A percentile compares a stretch with the other conserved stretches of the same genome.
Conservation (phyloP, 2,797 vertebrate genomes). For the Pogoniulus pusillus region DNA sequence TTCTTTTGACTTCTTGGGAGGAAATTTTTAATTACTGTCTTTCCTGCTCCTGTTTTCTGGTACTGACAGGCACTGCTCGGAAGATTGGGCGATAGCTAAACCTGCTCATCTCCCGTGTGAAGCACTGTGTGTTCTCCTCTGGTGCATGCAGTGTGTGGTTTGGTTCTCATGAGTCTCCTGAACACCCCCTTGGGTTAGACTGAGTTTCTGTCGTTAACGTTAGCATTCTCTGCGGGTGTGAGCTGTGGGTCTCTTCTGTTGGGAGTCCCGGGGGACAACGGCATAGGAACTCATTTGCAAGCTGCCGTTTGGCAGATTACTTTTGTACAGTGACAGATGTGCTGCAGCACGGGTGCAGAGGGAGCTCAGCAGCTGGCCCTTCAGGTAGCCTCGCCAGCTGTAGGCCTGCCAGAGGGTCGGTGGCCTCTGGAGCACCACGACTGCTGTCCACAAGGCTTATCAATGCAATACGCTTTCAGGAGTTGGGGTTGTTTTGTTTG, state of each 20-base stretch:
- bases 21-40: background rate
- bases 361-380: background rate
- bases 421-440: too few relatives aligned
- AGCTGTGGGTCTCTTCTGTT: background rate
- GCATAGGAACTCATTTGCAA: background rate
- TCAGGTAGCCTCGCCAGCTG: too few relatives aligned
- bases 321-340: fast-evolving
- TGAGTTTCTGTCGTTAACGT: background rate
- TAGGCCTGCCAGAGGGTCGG: too few relatives aligned
- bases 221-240: background rate
- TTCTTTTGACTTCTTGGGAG: background rate
- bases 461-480: too few relatives aligned
- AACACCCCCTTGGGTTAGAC: background rate
- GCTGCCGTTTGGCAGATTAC: background rate
- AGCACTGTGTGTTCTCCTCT: too few relatives aligned
- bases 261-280: background rate
- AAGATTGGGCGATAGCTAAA: background rate
- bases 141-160: background rate
- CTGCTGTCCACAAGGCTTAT: too few relatives aligned
- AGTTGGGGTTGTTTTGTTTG: too few relatives aligned
- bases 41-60: background rate
- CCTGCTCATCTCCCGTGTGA: background rate
- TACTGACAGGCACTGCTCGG: background rate
- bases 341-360: background rate
- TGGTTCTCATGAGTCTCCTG: background rate